A percentile compares a stretch with the other conserved stretches of the same genome.
These are phyloP conservation scores for Muntiacus reevesi DNA, from an alignment of 2,113 vertebrate genomes.

Conservation along the genomic window DNA sequence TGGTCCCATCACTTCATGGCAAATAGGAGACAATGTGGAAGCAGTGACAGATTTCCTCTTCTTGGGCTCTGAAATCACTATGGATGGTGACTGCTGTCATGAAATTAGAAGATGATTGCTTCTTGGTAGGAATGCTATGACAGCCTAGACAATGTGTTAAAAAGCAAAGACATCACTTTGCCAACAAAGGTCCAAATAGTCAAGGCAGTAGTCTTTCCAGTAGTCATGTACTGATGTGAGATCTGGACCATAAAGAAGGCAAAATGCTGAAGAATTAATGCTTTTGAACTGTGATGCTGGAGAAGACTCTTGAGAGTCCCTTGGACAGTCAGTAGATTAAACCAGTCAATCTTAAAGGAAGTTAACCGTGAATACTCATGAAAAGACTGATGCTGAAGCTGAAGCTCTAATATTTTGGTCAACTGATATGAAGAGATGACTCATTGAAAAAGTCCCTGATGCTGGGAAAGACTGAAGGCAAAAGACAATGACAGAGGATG, in stretches of 20 bases:
- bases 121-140: neutral
- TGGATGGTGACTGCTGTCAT: neutral
- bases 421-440: neutral
- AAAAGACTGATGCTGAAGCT: neutral
- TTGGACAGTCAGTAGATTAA: neutral
- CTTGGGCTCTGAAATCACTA: neutral
- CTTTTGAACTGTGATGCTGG: neutral
- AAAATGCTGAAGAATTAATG: neutral
- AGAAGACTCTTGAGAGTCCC: neutral
- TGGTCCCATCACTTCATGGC: neutral
- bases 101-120: neutral
- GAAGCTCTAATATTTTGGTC: neutral
- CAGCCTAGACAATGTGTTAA: neutral
- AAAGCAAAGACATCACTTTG: neutral
- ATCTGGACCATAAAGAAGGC: neutral
- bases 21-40: neutral
- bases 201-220: neutral
- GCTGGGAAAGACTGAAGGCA: neutral
- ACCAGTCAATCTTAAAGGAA: neutral
- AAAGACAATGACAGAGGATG: neutral
- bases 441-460: neutral
- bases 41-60: neutral
- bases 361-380: rapidly evolving
- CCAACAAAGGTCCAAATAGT: neutral
- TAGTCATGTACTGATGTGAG: neutral